Evolutionary conservation across 2,888 invertebrate genomes (phyloP), one percentile per base, ranked within the genome.

Genomic region (Andrena minutula): DNA sequence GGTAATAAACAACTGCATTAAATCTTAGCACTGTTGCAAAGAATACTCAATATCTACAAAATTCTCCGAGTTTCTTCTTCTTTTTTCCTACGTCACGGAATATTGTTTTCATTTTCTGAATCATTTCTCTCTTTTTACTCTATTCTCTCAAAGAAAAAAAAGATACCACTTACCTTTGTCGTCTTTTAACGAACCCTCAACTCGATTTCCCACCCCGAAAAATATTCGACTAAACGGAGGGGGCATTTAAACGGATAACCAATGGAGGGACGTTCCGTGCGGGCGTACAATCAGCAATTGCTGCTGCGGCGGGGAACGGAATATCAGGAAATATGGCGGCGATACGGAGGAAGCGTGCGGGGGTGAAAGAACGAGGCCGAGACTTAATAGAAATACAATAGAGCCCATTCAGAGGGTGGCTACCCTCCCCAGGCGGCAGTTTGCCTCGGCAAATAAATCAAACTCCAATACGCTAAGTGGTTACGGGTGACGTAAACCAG

Each of bases 381-480:
- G 84, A 91, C 86, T 90, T 92, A 92, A 93, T 93, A 92, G 92
- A 93, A 93, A 91, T 91, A 93, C 93, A 93, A 93, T 93, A 89
- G 92, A 89, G 82, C 80, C 88, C 79, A 86, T 90, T 89, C 80
- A 85, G 88, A 89, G 90, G 88, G 90, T 89, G 85, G 88, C 86
- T 87, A 83, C 84, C 88, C 89, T 92, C 92, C 92, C 92, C 89
- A 89, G 91, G 89, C 91, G 90, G 89, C 88, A 89, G 90, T 92
- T 92, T 90, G 90, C 89, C 90, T 84, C 89, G 89, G 86, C 91
- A 92, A 91, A 94, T 94, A 94, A 93, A 94, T 94, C 94, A 94
- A 93, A 93, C 93, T 93, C 92, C 92, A 94, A 94, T 94, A 94
- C 92, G 93, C 92, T 94, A 94, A 94, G 94, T 94, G 94, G 93